These are phyloP conservation scores for Pyrrhosoma nymphula DNA, from an alignment of 2,888 invertebrate species.

Conservation along the genomic window DNA sequence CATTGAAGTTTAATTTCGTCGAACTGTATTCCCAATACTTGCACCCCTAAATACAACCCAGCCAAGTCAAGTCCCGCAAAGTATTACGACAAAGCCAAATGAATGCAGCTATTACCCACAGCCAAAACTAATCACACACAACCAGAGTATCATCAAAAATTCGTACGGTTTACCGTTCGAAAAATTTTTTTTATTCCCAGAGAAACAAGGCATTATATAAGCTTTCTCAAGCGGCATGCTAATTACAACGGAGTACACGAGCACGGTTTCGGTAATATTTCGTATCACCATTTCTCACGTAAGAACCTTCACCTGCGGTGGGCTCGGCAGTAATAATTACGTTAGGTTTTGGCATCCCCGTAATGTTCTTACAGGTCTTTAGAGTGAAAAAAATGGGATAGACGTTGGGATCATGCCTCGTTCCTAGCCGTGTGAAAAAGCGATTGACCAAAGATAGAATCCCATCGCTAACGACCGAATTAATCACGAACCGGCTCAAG, in stretches of 20 bases:
- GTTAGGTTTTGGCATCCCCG: not conserved
- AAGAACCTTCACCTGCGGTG: not conserved
- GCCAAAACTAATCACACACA: too few relatives aligned
- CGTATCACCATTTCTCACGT: not conserved
- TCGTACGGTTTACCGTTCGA: not conserved
- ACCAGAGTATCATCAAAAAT: too few relatives aligned
- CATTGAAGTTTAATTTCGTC: too few relatives aligned
- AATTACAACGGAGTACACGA: not conserved
- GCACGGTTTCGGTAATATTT: not conserved
- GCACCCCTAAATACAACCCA: too few relatives aligned
- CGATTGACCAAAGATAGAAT: conserved; percentile 2
- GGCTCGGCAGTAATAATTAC: not conserved
- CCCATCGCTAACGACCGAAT: conserved; percentile 1
- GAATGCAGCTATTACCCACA: too few relatives aligned
- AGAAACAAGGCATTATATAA: not conserved
- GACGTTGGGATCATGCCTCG: not conserved
- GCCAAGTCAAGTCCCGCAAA: too few relatives aligned
- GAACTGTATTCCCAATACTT: too few relatives aligned
- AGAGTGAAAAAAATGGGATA: not conserved
- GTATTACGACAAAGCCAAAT: too few relatives aligned
- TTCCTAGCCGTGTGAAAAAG: not conserved
- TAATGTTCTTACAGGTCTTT: not conserved
- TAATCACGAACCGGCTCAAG: not conserved
- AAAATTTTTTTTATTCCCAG: not conserved
- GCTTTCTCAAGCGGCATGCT: not conserved